Evolutionary conservation across 2,888 invertebrate species (phyloP).

Genomic region (Horisme vitalbata): DNA sequence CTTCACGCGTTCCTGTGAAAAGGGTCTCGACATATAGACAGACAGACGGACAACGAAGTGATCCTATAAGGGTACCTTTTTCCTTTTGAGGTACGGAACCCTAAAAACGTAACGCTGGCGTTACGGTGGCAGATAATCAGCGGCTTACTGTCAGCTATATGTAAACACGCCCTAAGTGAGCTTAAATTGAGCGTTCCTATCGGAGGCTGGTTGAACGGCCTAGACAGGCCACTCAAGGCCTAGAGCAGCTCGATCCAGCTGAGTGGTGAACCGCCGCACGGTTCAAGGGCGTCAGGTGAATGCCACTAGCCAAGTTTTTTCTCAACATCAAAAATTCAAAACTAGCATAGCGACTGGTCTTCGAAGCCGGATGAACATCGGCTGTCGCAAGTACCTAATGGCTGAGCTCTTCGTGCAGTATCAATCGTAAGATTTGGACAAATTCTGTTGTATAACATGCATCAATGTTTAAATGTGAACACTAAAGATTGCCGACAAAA

Average conservation of each 20-base stretch:
- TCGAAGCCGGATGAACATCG: constrained; percentile 67
- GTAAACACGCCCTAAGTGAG: constrained; percentile 49
- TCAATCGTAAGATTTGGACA: constrained; percentile 33
- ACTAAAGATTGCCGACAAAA: constrained; percentile 24
- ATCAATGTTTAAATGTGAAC: constrained; percentile 26
- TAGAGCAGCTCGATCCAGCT: constrained; percentile 68
- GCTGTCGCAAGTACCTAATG: constrained; percentile 54
- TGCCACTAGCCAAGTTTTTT: constrained; percentile 75
- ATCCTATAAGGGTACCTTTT: no score
- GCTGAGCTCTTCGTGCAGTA: constrained; percentile 32
- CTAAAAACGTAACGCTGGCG: no score
- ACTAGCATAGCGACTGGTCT: constrained; percentile 64
- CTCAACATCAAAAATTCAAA: constrained; percentile 46
- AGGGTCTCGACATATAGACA: no score
- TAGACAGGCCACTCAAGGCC: constrained; percentile 70
- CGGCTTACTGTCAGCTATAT: no score
- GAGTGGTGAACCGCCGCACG: constrained; percentile 67
- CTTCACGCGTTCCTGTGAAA: no score
- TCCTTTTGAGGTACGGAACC: no score
- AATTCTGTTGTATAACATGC: constrained; percentile 34
- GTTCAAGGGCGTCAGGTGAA: constrained; percentile 80
- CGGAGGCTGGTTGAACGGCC: constrained; percentile 65
- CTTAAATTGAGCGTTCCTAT: constrained; percentile 20
- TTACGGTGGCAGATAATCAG: no score
- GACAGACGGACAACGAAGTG: no score